A percentile compares a stretch with the other conserved stretches of the same genome.
These are phyloP conservation scores for Holothuria glaberrima DNA, from an alignment of 35 echinoderm and acorn worm genomes.

Conservation along the genomic window DNA sequence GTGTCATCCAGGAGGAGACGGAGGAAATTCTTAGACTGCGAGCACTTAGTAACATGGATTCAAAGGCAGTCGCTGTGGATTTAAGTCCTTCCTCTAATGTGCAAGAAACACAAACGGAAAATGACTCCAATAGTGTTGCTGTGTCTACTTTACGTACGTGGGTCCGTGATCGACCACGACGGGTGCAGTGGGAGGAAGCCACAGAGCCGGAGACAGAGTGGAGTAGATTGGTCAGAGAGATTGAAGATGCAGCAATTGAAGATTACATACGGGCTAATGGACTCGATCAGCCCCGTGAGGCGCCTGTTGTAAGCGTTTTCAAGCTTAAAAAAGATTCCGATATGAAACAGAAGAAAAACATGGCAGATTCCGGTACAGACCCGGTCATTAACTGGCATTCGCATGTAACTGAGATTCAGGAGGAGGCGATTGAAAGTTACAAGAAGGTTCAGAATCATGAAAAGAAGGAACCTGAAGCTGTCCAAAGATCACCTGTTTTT, in stretches of 20 bases:
- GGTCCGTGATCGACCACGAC: conserved; percentile 32
- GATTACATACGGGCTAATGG: conserved; percentile 40
- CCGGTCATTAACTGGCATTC: conserved; percentile 20
- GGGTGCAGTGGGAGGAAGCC: conserved; percentile 22
- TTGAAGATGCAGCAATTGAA: conserved; percentile 17
- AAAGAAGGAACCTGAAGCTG: not conserved
- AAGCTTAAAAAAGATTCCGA: conserved; percentile 39
- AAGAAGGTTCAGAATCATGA: not conserved
- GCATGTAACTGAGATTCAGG: conserved; percentile 28
- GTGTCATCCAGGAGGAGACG: conserved; percentile 37
- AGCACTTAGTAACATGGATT: conserved; percentile 24
- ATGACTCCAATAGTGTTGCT: conserved; percentile 23
- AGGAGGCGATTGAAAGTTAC: conserved; percentile 30
- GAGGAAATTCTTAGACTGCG: conserved; percentile 32
- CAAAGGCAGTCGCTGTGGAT: conserved; percentile 6
- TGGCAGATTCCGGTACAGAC: not conserved
- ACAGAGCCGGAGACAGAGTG: conserved; percentile 45
- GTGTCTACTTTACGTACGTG: conserved; percentile 51
- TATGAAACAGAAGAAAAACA: not conserved
- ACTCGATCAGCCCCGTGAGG: conserved; percentile 45
- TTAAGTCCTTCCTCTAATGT: not conserved
- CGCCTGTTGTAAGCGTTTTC: conserved; percentile 39
- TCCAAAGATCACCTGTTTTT: conserved; percentile 5
- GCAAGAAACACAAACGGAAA: conserved; percentile 39
- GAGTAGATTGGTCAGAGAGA: conserved; percentile 3